Conservation (phyloP, 2,113 vertebrate species). For the Saiga tatarica region DNA sequence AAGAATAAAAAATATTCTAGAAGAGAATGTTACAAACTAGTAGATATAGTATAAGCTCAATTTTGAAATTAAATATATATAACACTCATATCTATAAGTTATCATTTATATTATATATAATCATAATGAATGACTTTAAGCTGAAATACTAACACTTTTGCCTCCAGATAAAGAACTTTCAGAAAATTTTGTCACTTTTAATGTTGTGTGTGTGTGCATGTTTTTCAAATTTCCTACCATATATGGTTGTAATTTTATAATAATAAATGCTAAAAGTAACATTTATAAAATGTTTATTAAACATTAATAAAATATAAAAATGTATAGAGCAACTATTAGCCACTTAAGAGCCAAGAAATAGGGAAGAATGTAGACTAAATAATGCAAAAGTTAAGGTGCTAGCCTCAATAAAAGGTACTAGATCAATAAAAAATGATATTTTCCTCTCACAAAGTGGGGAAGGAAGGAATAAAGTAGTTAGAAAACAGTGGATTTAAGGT, state of each 20-base stretch:
- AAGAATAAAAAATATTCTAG: neutral
- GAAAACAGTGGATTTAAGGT: neutral
- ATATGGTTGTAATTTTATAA: neutral
- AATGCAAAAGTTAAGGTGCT: neutral
- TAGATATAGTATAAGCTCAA: neutral
- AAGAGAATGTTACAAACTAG: neutral
- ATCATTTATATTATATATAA: neutral
- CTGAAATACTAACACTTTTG: neutral
- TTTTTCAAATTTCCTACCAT: neutral
- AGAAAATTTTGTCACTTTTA: neutral
- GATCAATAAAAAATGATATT: neutral
- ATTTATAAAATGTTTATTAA: neutral
- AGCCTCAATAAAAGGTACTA: neutral
- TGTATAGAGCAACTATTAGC: neutral
- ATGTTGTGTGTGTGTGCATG: neutral
- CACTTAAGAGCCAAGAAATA: neutral
- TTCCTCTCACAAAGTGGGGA: neutral
- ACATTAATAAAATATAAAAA: neutral
- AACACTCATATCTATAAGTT: neutral
- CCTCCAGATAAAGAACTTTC: neutral
- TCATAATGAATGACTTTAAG: neutral
- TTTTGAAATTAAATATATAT: neutral
- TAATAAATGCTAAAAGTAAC: neutral
- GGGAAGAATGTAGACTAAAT: neutral
- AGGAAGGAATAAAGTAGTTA: neutral